Conservation (phyloP, 2,113 vertebrate species). For the Callospermophilus lateralis region DNA sequence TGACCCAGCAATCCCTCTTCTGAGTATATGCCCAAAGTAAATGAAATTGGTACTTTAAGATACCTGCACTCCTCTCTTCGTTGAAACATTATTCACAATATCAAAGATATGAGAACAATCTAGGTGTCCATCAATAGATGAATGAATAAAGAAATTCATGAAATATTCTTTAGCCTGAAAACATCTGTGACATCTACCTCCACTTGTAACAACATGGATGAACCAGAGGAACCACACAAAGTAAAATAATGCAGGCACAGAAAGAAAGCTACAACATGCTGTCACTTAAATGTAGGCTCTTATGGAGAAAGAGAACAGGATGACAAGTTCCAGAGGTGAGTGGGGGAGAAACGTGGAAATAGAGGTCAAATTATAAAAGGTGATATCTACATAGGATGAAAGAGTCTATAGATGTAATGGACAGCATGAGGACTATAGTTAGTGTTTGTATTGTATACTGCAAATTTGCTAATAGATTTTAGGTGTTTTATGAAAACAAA, state of each 20-base stretch:
- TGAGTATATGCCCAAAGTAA: background rate
- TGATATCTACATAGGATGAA: background rate
- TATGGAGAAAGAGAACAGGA: background rate
- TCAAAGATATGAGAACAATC: background rate
- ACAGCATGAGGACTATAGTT: background rate
- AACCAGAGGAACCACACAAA: background rate
- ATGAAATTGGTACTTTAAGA: background rate
- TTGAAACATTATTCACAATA: background rate
- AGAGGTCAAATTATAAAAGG: background rate
- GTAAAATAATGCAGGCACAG: background rate
- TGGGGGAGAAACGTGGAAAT: rapidly evolving
- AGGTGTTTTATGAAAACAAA: background rate
- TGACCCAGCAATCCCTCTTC: background rate
- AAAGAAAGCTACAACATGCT: background rate
- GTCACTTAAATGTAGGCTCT: no score
- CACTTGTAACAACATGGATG: background rate
- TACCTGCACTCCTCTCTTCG: background rate
- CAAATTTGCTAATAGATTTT: background rate
- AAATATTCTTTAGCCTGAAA: background rate
- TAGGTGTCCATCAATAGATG: background rate
- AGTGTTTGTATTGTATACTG: background rate
- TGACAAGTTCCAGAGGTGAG: background rate
- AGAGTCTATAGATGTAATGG: background rate
- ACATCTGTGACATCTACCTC: background rate
- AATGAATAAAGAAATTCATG: background rate